Evolutionary conservation across 2,113 vertebrate genomes (phyloP), one percentile per base, ranked within the genome.

Genomic region (Grantiella picta): DNA sequence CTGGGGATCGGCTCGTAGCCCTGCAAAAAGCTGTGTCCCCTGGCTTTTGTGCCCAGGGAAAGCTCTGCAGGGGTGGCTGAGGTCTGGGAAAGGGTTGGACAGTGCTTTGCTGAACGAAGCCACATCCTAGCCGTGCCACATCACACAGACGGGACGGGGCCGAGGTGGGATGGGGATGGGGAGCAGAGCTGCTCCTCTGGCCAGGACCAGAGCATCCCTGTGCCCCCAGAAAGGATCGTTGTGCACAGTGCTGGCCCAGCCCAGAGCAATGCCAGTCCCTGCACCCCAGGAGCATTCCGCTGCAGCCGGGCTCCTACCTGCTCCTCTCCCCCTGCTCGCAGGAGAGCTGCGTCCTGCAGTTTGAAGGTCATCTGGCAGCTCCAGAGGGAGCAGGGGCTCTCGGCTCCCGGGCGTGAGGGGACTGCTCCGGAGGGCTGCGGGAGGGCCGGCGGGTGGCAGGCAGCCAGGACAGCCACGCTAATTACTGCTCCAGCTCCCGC

Each of bases 361-460:
- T n/a, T 92, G 94, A 96, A 96, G 93, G 92, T 91, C 92, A 60
- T 45, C 81, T 47, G 52, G 18, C 57, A 36, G 71, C 54, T 59
- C 8, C 49, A 31, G 86, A 8, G 2, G 52, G 50, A 91, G 86
- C 15, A 0, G 7, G 47, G 23, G 81, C 85, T 82, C 47, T 53
- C 4, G 0, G 76, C 38, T 76, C 54, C 56, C 3, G 27, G 63
- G 5, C 5, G 0, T 9, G 80, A 36, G 83, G 86, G 40, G 79
- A 91, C 82, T 10, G 27, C 86, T 33, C 81, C 0, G 0, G 35
- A 60, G 79, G 61, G 86, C 72, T 24, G 64, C 5, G 5, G 47
- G 73, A 68, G 86, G 61, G 64, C 29, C 4, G 3, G 47, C 23
- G 72, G 8, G 81, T 54, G 84, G 87, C 87, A 70, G 60, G 42